Conservation (phyloP, 2,797 vertebrate genomes). For the Aplochiton taeniatus region DNA sequence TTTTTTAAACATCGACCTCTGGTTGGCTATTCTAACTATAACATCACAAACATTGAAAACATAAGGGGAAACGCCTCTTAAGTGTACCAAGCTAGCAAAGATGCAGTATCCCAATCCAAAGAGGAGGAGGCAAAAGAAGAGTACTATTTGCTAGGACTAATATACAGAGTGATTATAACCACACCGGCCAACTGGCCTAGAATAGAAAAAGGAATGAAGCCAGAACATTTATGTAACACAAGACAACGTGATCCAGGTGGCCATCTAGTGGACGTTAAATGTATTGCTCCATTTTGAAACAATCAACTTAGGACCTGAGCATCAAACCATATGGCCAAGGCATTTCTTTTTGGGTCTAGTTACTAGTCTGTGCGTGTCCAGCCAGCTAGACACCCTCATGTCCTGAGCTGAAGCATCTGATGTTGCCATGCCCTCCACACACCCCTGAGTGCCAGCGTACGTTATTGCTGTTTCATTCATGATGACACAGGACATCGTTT, state of each 20-base stretch:
- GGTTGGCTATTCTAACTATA: slow-evolving; percentile 46
- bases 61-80: slow-evolving; percentile 31
- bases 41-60: slow-evolving; percentile 40
- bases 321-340: slow-evolving; percentile 50
- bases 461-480: slow-evolving; percentile 69
- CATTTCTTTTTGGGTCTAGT: slow-evolving; percentile 31
- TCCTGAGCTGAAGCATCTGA: slow-evolving; percentile 53
- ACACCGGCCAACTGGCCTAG: slow-evolving; percentile 12
- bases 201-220: slow-evolving; percentile 19
- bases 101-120: slow-evolving; percentile 74
- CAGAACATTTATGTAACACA: slow-evolving; percentile 31
- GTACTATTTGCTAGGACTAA: slow-evolving; percentile 42
- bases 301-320: slow-evolving; percentile 70
- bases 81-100: slow-evolving; percentile 38
- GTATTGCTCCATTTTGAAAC: slow-evolving; percentile 52
- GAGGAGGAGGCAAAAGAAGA: slow-evolving; percentile 33
- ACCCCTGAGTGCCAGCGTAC: slow-evolving; percentile 56
- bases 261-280: slow-evolving; percentile 63
- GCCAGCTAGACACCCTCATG: slow-evolving; percentile 71
- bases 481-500: slow-evolving; percentile 41
- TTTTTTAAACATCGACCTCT: slow-evolving; percentile 46
- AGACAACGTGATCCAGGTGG: slow-evolving; percentile 38
- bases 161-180: slow-evolving; percentile 7
- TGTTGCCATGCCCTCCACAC: background rate
- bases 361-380: slow-evolving; percentile 58